These are phyloP conservation scores for Triops longicaudatus DNA, from an alignment of 1,140 invertebrate species.

Conservation along the genomic window DNA sequence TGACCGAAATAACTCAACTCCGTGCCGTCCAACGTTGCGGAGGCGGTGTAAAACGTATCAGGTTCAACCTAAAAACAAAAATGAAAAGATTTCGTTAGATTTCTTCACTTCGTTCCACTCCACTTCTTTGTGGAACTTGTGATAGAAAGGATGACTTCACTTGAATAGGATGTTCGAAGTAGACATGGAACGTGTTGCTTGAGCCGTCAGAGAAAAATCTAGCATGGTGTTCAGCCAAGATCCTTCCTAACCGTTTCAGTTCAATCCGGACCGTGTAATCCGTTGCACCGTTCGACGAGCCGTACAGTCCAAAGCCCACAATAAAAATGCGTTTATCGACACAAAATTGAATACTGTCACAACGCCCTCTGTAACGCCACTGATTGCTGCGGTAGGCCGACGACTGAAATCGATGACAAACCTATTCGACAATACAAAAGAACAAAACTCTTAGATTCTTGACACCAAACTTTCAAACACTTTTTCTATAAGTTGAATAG, in stretches of 20 bases:
- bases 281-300: constrained; percentile 80
- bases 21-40: constrained; percentile 75
- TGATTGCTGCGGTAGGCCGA: constrained; percentile 93
- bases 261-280: constrained; percentile 87
- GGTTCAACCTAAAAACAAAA: constrained; percentile 59
- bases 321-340: constrained; percentile 87
- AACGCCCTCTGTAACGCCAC: constrained; percentile 83
- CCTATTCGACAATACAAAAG: constrained; percentile 43
- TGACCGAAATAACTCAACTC: constrained; percentile 93
- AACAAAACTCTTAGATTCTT: not conserved
- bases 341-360: constrained; percentile 86
- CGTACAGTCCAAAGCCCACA: constrained; percentile 83
- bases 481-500: too few species aligned
- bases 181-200: constrained; percentile 86
- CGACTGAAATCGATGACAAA: constrained; percentile 89
- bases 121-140: too few species aligned
- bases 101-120: too few species aligned
- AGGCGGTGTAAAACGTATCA: constrained; percentile 82
- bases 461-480: too few species aligned
- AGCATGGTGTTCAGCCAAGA: constrained; percentile 78
- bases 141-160: constrained; percentile 27
- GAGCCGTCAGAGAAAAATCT: constrained; percentile 90
- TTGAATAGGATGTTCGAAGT: constrained; percentile 81
- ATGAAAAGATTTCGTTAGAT: not conserved
- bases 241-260: constrained; percentile 70